Base-by-base conservation (phyloP, 1,140 invertebrate species). In the Schlechtendalia chinensis region DNA sequence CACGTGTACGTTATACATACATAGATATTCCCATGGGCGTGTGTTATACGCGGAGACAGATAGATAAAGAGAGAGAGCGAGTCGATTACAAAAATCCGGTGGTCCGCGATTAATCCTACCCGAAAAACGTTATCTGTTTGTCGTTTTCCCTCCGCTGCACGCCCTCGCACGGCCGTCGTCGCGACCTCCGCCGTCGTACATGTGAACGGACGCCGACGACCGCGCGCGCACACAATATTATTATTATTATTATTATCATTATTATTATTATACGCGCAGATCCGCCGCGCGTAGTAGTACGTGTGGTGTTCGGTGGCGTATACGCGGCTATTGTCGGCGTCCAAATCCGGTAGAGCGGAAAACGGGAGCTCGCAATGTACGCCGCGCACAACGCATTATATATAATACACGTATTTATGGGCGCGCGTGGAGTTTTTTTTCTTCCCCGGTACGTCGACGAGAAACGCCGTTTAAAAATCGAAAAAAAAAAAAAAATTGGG, bases 31-130 rank as follows among this genome's bases (percentile, higher is more conserved):
- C 53, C 53, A 58, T 77, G 74, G 74, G 69, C 2, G 47, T 19
- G 69, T 54, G 50, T 11, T 63, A 47, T 19, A 47, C 65, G 65
- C 47, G 47, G 39, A 5, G 39, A 10, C 10, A 45, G 39, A 11
- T 45, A 32, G 50, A 27, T 71, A 50, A 12, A 45, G 16, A 56
- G 16, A n/a, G 10, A 47, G 22, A 63, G 58, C 47, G 75, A 79
- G 75, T 79, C 75, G 75, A 79, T 79, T 79, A 79, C 75, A 79
- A n/a, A 79, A 79, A 79, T 79, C 58, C 75, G 75, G 56, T 79
- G 75, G 75, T 58, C 75, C 75, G 75, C 75, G 56, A 79, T 79
- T 79, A 79, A 79, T 79, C 75, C 75, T 63, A 79, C 75, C 75
- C 75, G 75, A 79, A 79, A 71, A 79, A 79, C 50, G 75, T 79